These are phyloP conservation scores for Caenorhabditis japonica DNA, from an alignment of 2,888 invertebrate genomes.

Conservation along the genomic window DNA sequence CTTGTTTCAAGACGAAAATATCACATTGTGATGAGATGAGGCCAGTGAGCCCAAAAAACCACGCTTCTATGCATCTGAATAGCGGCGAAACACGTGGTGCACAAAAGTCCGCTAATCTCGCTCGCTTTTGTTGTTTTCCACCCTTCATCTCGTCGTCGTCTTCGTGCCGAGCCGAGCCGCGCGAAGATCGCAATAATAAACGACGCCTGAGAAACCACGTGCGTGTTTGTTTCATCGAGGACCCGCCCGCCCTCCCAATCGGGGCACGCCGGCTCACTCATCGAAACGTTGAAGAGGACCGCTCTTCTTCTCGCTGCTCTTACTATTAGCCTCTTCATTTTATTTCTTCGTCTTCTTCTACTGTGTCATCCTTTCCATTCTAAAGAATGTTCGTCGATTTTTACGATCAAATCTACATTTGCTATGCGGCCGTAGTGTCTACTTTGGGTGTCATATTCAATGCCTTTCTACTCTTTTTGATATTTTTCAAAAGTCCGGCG, in stretches of 20 bases:
- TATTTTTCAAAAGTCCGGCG: slow-evolving; percentile 51
- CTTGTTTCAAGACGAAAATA: too few species aligned
- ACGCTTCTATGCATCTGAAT: too few species aligned
- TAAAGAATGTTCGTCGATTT: slow-evolving; percentile 43
- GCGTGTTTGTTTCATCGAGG: not conserved
- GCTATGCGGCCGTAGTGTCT: slow-evolving; percentile 31
- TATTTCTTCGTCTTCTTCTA: not conserved
- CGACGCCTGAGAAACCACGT: too few species aligned
- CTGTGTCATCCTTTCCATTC: not conserved
- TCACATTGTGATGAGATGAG: too few species aligned
- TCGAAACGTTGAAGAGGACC: slow-evolving; percentile 44
- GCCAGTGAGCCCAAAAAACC: too few species aligned
- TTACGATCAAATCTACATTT: slow-evolving; percentile 47
- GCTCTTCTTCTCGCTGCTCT: slow-evolving; percentile 17
- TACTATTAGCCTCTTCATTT: not conserved
- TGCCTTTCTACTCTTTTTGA: slow-evolving; percentile 37
- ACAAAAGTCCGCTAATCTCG: too few species aligned
- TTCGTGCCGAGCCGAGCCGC: too few species aligned
- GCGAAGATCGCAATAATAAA: too few species aligned
- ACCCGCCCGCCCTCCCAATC: not conserved
- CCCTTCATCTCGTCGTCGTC: too few species aligned
- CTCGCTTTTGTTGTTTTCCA: too few species aligned
- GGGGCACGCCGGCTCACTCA: too few species aligned
- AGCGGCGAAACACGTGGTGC: too few species aligned
- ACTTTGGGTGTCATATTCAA: slow-evolving; percentile 42